Conservation (phyloP, 64 coral and sea anemone genomes). For the Cladopsammia gracilis region DNA sequence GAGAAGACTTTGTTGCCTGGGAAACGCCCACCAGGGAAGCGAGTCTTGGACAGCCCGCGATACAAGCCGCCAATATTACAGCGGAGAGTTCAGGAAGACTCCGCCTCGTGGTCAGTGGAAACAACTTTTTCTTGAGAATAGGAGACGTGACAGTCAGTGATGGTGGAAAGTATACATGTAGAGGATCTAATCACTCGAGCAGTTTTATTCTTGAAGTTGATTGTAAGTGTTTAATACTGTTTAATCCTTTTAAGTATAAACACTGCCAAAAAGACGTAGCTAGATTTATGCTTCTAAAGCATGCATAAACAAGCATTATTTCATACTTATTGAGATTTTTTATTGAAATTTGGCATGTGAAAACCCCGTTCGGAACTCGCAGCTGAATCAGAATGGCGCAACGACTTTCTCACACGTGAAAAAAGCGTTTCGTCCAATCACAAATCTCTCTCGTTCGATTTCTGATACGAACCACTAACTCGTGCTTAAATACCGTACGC, state of each 20-base stretch:
- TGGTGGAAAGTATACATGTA: slow-evolving; percentile 26
- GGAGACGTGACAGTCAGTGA: slow-evolving; percentile 7
- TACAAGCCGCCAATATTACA: not conserved
- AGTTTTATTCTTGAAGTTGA: slow-evolving; percentile 41
- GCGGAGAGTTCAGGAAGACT: not conserved
- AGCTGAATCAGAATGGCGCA: no score
- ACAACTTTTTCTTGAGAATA: not conserved
- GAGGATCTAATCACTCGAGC: slow-evolving; percentile 1
- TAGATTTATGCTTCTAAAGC: no score
- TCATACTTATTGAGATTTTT: no score
- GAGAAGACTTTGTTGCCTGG: slow-evolving; percentile 28
- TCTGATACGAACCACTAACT: no score
- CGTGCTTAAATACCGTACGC: no score
- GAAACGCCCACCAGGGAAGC: slow-evolving; percentile 26
- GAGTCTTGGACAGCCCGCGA: not conserved
- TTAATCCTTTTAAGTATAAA: not conserved
- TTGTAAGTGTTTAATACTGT: not conserved
- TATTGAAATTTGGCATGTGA: no score
- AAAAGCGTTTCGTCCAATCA: no score
- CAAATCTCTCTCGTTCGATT: no score
- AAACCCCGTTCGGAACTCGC: no score
- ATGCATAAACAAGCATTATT: no score
- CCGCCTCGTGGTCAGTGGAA: not conserved
- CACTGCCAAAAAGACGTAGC: not conserved
- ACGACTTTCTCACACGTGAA: no score